phyloP scores from a whole-genome alignment of 2,797 vertebrate genomes.

The Artibeus jamaicensis region DNA sequence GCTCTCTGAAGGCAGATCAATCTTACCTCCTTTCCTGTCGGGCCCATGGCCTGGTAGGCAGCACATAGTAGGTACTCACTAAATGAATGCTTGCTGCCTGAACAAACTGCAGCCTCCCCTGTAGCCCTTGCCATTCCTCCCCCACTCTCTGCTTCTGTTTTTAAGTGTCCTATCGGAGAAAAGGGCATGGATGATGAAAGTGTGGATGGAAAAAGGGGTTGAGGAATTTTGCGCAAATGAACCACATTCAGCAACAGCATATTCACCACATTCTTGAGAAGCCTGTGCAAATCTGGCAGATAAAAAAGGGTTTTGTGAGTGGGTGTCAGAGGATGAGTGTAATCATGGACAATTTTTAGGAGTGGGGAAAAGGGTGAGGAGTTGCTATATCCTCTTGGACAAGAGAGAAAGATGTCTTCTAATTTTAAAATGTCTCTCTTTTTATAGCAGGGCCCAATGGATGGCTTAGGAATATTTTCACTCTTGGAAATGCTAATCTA shows the following conservation, averaged over 20 bases:
- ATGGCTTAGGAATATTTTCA: not conserved
- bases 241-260: slow-evolving; percentile 61
- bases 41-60: not conserved
- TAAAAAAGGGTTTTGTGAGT: slow-evolving; percentile 53
- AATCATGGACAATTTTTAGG: slow-evolving; percentile 2
- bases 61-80: not conserved
- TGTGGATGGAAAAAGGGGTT: not conserved
- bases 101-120: not conserved
- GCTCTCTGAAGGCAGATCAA: not conserved
- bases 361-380: not conserved
- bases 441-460: slow-evolving; percentile 1
- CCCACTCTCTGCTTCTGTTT: not conserved
- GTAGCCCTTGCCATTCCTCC: not conserved
- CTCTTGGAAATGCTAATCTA: slow-evolving; percentile 3
- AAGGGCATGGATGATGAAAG: slow-evolving; percentile 68
- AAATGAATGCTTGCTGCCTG: not conserved
- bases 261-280: slow-evolving; percentile 66
- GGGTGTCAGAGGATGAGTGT: slow-evolving; percentile 33
- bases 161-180: slow-evolving; percentile 36
- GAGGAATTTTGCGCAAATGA: slow-evolving; percentile 67
- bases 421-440: slow-evolving; percentile 24
- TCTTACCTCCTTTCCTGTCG: not conserved
- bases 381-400: not conserved
- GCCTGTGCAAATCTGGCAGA: slow-evolving; percentile 65
- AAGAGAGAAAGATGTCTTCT: slow-evolving; percentile 41